phyloP scores from a whole-genome alignment of 2,797 vertebrate genomes.

The Peromyscus aztecus region DNA sequence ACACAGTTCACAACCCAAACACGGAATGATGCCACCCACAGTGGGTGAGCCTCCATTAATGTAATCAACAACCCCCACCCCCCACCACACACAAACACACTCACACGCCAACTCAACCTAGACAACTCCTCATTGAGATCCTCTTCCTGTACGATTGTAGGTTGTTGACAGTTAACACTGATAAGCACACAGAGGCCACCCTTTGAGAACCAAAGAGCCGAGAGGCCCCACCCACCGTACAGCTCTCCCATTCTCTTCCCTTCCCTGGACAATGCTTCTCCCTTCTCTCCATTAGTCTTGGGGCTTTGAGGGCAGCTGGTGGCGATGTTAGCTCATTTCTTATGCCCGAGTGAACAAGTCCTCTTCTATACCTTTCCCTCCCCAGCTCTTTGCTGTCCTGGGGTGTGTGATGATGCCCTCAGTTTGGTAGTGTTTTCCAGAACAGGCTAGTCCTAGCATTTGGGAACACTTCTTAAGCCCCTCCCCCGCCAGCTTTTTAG shows the following conservation, averaged over 20 bases:
- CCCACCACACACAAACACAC: background rate
- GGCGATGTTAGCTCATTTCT: background rate
- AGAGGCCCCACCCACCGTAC: background rate
- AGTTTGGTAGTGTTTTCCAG: background rate
- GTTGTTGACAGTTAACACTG: background rate
- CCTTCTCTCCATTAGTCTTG: background rate
- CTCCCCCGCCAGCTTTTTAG: background rate
- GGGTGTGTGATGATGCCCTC: fast-evolving
- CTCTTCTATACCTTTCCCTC: background rate
- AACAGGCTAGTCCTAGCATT: background rate
- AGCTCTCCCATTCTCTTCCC: background rate
- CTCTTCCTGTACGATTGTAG: background rate
- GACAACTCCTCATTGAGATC: background rate
- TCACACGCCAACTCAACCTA: background rate
- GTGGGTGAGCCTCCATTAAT: background rate
- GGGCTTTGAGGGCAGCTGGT: background rate
- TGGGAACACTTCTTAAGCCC: background rate
- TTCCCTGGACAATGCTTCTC: background rate
- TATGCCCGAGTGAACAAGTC: background rate
- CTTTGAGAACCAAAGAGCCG: background rate
- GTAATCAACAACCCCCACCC: background rate
- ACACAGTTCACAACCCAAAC: background rate
- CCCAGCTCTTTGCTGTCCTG: background rate
- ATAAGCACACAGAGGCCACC: background rate
- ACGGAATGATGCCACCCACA: background rate